phyloP scores from a whole-genome alignment of 2,113 vertebrate genomes.

The Neoarius graeffei region DNA sequence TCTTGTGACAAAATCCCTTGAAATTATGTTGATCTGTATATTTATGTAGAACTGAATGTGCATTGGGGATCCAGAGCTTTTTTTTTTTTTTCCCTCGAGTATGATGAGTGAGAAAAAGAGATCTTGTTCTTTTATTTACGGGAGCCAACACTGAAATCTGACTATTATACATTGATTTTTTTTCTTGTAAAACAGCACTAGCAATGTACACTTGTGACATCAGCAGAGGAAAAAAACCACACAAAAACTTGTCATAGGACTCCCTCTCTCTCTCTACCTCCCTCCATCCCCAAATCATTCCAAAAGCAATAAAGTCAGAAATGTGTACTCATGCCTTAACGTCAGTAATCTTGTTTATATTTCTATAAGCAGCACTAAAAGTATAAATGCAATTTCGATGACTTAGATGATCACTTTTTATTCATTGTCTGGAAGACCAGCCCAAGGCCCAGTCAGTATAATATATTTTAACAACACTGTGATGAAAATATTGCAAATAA shows the following conservation, averaged over 20 bases:
- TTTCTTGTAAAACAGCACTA: background rate
- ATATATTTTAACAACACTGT: background rate
- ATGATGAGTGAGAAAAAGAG: background rate
- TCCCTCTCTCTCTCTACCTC: background rate
- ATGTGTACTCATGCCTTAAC: background rate
- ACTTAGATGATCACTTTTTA: background rate
- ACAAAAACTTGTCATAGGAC: too few species aligned
- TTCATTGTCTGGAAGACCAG: background rate
- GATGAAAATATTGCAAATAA: background rate
- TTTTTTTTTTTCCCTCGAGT: background rate
- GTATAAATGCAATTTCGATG: background rate
- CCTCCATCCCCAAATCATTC: background rate
- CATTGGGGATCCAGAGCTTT: background rate
- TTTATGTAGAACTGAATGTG: background rate
- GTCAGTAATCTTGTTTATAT: background rate
- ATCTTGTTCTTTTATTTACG: background rate
- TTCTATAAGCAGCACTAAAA: background rate
- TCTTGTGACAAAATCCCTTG: background rate
- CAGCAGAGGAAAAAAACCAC: background rate
- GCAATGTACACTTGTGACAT: background rate
- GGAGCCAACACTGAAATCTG: background rate
- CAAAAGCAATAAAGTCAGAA: background rate
- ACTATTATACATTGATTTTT: background rate
- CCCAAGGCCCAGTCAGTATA: background rate
- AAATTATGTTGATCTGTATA: background rate